Evolutionary conservation across 2,888 invertebrate genomes (phyloP).

Genomic region (Caenorhabditis sp.): DNA sequence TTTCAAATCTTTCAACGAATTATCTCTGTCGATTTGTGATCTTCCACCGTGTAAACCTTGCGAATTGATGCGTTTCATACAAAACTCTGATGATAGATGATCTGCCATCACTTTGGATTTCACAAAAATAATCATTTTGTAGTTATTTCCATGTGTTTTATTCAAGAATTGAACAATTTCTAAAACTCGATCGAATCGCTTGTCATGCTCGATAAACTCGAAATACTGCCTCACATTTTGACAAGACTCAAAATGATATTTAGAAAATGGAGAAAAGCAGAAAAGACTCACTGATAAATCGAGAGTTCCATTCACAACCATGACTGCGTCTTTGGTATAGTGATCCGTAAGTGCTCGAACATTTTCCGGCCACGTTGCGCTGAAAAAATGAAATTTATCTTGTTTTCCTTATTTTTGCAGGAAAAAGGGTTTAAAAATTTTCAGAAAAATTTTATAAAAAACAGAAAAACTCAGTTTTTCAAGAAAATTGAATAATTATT

Average conservation of each 20-base stretch:
- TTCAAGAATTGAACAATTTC: slow-evolving; percentile 73
- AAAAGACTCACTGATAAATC: slow-evolving; percentile 79
- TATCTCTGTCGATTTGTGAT: slow-evolving; percentile 78
- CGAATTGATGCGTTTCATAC: slow-evolving; percentile 78
- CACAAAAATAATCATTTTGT: slow-evolving; percentile 90
- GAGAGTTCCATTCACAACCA: slow-evolving; percentile 84
- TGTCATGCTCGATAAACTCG: slow-evolving; percentile 77
- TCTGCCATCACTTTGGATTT: slow-evolving; percentile 83
- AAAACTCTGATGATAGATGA: slow-evolving; percentile 83
- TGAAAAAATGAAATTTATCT: no score
- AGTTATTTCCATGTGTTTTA: slow-evolving; percentile 78
- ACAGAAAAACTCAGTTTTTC: no score
- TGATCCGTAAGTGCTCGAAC: slow-evolving; percentile 85
- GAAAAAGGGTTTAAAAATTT: no score
- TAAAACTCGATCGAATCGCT: slow-evolving; percentile 32
- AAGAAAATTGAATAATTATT: no score
- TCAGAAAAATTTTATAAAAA: no score
- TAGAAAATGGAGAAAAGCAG: slow-evolving; percentile 1
- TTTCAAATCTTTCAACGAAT: slow-evolving; percentile 77
- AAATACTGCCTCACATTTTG: slow-evolving; percentile 86
- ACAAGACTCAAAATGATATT: slow-evolving; percentile 80
- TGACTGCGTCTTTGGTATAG: slow-evolving; percentile 88
- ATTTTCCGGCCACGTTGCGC: slow-evolving; percentile 91
- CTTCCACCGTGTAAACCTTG: slow-evolving; percentile 89
- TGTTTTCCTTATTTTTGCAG: no score